These are phyloP conservation scores for Falcunculus frontatus DNA, from an alignment of 2,113 vertebrate species.

Conservation along the genomic window DNA sequence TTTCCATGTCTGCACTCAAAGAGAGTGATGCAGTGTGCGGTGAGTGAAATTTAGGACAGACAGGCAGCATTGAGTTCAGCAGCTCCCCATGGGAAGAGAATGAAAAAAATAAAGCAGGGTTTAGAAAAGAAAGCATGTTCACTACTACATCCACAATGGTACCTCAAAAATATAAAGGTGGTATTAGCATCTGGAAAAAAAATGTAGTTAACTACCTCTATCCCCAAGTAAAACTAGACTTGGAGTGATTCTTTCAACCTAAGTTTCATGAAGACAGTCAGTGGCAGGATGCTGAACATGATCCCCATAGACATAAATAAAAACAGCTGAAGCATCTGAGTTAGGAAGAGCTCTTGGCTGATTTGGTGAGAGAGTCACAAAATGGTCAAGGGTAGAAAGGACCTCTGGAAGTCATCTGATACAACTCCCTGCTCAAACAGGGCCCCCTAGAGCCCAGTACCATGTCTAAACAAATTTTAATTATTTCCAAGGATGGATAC, in stretches of 20 bases:
- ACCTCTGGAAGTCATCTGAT: neutral
- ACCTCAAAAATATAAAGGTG: neutral
- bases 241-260: neutral
- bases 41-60: neutral
- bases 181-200: neutral
- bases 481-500: neutral
- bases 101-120: neutral
- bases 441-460: neutral
- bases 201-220: neutral
- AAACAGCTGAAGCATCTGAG: neutral
- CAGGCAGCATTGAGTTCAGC: neutral
- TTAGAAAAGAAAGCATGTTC: neutral
- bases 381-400: neutral
- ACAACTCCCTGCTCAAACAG: neutral
- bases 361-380: neutral
- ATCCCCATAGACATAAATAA: neutral
- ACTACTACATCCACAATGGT: neutral
- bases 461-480: neutral
- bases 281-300: neutral
- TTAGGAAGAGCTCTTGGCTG: neutral
- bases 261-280: neutral
- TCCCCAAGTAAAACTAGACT: neutral
- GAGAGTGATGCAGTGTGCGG: neutral
- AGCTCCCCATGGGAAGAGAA: neutral
- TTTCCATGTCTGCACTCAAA: neutral